phyloP scores from a whole-genome alignment of 2,888 invertebrate species.

The Micropterix aruncella region DNA sequence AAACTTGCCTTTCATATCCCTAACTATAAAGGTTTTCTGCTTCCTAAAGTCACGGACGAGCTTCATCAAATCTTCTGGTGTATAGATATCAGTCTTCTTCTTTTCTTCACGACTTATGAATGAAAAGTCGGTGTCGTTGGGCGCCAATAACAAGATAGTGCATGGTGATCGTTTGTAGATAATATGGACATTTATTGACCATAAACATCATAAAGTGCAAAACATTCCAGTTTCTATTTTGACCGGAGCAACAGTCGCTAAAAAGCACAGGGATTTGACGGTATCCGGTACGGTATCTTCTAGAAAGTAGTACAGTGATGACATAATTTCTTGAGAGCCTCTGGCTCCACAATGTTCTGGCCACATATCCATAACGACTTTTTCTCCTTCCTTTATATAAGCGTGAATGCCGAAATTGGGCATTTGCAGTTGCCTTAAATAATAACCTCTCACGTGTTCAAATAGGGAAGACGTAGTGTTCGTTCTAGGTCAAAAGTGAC shows the following conservation, averaged over 20 bases:
- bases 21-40: slow-evolving; percentile 6
- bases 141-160: slow-evolving; percentile 10
- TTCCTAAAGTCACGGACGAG: too few relatives aligned
- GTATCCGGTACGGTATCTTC: too few relatives aligned
- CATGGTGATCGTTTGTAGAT: slow-evolving; percentile 10
- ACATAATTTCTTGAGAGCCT: slow-evolving; percentile 11
- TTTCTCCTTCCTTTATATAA: slow-evolving; percentile 9
- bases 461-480: slow-evolving; percentile 9
- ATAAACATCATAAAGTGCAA: slow-evolving; percentile 11
- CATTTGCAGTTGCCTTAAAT: slow-evolving; percentile 12
- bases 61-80: too few relatives aligned
- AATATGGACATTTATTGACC: slow-evolving; percentile 10
- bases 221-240: slow-evolving; percentile 12
- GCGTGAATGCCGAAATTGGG: slow-evolving; percentile 9
- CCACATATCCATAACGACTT: slow-evolving; percentile 9
- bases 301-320: slow-evolving; percentile 7
- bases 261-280: slow-evolving; percentile 6
- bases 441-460: slow-evolving; percentile 7
- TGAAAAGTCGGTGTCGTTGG: slow-evolving; percentile 9
- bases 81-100: too few relatives aligned
- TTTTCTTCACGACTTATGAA: too few relatives aligned
- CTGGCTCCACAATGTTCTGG: slow-evolving; percentile 10
- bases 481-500: slow-evolving; percentile 10
- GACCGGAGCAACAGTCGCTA: slow-evolving; percentile 10
- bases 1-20: slow-evolving; percentile 9